Conservation (phyloP, 2,797 vertebrate genomes). For the Chelonia mydas region DNA sequence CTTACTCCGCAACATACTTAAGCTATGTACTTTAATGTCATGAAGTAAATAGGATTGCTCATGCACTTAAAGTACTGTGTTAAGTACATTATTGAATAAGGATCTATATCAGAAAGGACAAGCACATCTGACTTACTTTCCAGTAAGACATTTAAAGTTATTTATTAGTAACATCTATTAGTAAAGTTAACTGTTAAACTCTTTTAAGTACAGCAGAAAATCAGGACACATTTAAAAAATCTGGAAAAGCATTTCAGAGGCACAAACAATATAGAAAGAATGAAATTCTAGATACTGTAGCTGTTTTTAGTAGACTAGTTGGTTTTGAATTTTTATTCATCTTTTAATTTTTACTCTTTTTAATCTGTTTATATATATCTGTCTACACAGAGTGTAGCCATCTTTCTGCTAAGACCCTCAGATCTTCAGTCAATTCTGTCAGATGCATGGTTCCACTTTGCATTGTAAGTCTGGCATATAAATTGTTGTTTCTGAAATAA, state of each 20-base stretch:
- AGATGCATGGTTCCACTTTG: constrained; percentile 86
- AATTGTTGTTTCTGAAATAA: not conserved
- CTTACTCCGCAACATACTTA: not conserved
- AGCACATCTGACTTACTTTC: not conserved
- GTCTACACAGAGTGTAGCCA: constrained; percentile 78
- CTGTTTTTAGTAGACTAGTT: not conserved
- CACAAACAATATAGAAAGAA: not conserved
- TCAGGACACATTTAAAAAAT: not conserved
- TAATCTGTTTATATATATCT: not conserved
- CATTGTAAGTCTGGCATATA: constrained; percentile 78
- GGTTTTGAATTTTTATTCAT: not conserved
- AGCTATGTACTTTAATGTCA: not conserved
- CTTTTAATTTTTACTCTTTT: not conserved
- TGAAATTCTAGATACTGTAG: not conserved
- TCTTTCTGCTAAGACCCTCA: constrained; percentile 84
- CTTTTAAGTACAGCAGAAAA: not conserved
- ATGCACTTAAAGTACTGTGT: not conserved
- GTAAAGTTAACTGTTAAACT: not conserved
- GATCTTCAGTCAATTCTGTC: constrained; percentile 85
- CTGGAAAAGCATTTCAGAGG: not conserved
- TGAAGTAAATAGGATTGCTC: not conserved
- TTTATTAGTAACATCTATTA: not conserved
- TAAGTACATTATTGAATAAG: not conserved
- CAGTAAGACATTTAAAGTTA: not conserved
- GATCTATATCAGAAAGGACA: not conserved